phyloP scores from a whole-genome alignment of 2,888 invertebrate genomes.

The Cacoxenus indagator region DNA sequence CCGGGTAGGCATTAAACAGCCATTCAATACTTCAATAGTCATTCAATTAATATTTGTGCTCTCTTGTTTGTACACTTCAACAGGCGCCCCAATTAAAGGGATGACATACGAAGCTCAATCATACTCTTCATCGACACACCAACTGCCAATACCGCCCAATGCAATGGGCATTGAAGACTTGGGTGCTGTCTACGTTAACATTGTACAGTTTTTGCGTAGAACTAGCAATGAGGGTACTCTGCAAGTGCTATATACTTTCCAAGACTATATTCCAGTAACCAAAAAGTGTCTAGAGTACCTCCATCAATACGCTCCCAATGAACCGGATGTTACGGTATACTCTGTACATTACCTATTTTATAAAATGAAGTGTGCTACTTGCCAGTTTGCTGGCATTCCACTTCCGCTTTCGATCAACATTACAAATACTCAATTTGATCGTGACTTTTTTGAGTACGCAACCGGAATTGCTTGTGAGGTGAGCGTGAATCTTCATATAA shows the following conservation, averaged over 20 bases:
- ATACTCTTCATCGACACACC: constrained; percentile 71
- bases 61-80: not conserved
- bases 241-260: constrained; percentile 71
- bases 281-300: constrained; percentile 62
- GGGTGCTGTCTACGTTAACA: constrained; percentile 66
- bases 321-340: constrained; percentile 46
- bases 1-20: constrained; percentile 60
- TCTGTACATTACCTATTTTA: constrained; percentile 64
- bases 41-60: not conserved
- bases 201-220: constrained; percentile 68
- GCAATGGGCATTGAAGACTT: constrained; percentile 63
- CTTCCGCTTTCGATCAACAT: constrained; percentile 47
- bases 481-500: constrained; percentile 43
- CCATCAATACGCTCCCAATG: constrained; percentile 42
- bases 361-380: constrained; percentile 58
- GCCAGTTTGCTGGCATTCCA: constrained; percentile 51
- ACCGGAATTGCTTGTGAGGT: constrained; percentile 67
- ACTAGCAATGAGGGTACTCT: constrained; percentile 39
- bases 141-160: constrained; percentile 70
- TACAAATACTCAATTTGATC: constrained; percentile 57
- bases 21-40: not conserved
- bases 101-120: constrained; percentile 70
- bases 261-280: constrained; percentile 59
- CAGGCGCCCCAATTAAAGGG: constrained; percentile 68
- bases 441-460: constrained; percentile 63